Base-by-base conservation (phyloP, 1,140 invertebrate species). In the Trialeurodes vaporariorum region DNA sequence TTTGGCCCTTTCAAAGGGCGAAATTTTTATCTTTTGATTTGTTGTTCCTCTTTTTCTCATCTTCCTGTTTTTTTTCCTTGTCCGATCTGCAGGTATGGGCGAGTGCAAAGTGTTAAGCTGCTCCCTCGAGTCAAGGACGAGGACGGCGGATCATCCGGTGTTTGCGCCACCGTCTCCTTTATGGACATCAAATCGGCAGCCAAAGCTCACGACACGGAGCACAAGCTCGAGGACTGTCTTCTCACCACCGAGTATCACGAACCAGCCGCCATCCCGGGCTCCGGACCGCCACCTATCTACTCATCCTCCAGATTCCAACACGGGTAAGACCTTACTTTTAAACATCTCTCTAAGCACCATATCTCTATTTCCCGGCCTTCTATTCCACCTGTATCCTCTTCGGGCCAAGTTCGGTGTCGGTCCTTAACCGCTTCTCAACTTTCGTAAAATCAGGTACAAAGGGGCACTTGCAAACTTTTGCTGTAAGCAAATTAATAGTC, bases 141-240 rank as follows among this genome's bases (percentile, higher is more conserved):
- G 78, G 82, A 81, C 73, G 78, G 70, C 65, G 71, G 69, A 5
- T 72, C 70, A 65, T 73, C 75, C 73, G 76, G 82, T 79, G 74
- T 82, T 63, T 83, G 83, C 73, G 93, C 92, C 76, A 93, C 92
- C 75, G 92, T 96, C 78, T 92, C 93, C 76, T 96, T 96, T 84
- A 94, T 94, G 86, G 94, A 96, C 84, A 96, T 96, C 82, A 94
- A 93, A 81, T 94, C 92, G 74, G 93, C 94, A 74, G 86, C 91
- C 73, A 96, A 95, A 82, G 93, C 93, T 65, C 91, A 94, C 79
- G 88, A 88, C 78, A 86, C 86, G 72, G 92, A 95, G 76, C 91
- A 94, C 79, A 90, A 88, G 73, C 79, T 96, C 78, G 91, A 93
- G 78, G 89, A 93, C 73, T 82, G 89, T 75, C 85, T 86, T 70